Conservation (phyloP, 2,797 vertebrate species). For the Poecilia wingei region DNA sequence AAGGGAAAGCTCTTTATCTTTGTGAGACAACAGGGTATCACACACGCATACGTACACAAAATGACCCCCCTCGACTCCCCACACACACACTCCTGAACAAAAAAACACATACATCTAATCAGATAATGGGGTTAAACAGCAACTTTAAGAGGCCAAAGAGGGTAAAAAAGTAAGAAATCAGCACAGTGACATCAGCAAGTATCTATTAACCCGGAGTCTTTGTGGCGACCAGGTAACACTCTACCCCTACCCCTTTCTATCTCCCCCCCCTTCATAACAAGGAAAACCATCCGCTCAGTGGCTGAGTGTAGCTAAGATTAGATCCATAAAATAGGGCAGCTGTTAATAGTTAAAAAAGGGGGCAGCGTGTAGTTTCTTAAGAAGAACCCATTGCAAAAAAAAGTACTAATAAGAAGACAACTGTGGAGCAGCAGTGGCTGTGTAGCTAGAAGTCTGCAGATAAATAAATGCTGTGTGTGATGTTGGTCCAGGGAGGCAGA, state of each 20-base stretch:
- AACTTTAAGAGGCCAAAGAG: constrained; percentile 50
- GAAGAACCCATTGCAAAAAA: constrained; percentile 15
- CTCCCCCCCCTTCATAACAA: constrained; percentile 19
- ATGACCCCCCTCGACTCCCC: constrained; percentile 3
- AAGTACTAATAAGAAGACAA: constrained; percentile 19
- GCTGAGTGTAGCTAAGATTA: constrained; percentile 57
- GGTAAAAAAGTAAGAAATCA: constrained; percentile 40
- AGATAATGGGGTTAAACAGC: constrained; percentile 65
- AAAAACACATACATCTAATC: constrained; percentile 37
- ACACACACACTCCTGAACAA: too few species aligned
- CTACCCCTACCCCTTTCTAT: constrained; percentile 16
- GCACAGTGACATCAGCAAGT: constrained; percentile 46
- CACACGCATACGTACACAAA: constrained; percentile 12
- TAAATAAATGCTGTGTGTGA: constrained; percentile 63
- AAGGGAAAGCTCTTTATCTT: constrained; percentile 69
- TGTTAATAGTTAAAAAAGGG: constrained; percentile 50
- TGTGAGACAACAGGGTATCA: constrained; percentile 45
- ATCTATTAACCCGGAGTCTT: constrained; percentile 60
- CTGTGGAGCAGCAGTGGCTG: constrained; percentile 30
- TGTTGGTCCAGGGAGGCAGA: constrained; percentile 45
- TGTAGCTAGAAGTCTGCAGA: constrained; percentile 51
- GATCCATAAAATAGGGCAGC: constrained; percentile 65
- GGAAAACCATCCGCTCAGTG: constrained; percentile 29
- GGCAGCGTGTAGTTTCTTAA: constrained; percentile 41
- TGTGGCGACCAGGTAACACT: constrained; percentile 51